A percentile compares a stretch with the other conserved stretches of the same genome.
Conservation (phyloP, 2,888 invertebrate genomes). For the Troides helena region DNA sequence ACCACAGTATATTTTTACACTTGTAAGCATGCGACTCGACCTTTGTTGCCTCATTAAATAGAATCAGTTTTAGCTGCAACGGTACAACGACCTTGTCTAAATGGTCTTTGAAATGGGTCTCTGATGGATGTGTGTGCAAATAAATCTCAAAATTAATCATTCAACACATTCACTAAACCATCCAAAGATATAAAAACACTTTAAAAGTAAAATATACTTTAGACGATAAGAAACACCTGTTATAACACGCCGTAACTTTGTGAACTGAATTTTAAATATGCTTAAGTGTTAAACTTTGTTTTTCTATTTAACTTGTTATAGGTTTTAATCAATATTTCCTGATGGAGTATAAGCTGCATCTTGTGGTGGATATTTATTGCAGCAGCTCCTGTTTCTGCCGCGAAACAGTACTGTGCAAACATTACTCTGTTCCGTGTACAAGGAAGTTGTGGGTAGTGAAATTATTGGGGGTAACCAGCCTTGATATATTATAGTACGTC, state of each 20-base stretch:
- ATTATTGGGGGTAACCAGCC: too few species aligned
- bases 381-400: too few species aligned
- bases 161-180: background rate
- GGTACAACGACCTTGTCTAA: constrained; percentile 13
- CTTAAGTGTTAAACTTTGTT: background rate
- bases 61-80: constrained; percentile 9
- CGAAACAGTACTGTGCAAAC: too few species aligned
- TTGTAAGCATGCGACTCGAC: background rate
- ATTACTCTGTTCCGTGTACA: too few species aligned
- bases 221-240: constrained; percentile 1
- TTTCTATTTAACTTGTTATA: background rate
- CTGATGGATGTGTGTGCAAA: background rate
- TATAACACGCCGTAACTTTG: background rate
- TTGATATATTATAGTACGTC: too few species aligned
- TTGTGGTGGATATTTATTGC: too few species aligned
- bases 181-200: background rate
- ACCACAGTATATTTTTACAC: background rate
- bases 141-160: constrained; percentile 14
- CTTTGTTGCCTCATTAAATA: background rate
- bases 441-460: too few species aligned
- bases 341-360: too few species aligned
- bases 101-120: constrained; percentile 2
- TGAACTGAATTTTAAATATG: background rate
- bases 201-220: background rate
- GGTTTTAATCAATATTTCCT: too few species aligned